Conservation (phyloP, 2,113 vertebrate species). For the Aix galericulata region DNA sequence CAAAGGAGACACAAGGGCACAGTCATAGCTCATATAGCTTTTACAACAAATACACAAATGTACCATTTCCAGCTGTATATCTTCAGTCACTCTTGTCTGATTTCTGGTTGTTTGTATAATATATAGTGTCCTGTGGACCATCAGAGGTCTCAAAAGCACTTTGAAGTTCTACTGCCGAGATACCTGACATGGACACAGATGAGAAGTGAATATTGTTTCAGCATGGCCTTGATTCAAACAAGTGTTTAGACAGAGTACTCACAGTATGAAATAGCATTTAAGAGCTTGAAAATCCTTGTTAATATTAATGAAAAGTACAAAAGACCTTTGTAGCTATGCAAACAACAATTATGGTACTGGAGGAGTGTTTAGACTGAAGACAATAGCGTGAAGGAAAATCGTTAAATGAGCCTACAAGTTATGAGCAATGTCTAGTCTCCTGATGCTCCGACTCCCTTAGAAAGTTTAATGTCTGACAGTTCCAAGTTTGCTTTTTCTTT, state of each 20-base stretch:
- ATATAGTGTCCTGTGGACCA: neutral
- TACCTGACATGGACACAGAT: neutral
- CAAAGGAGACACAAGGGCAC: constrained; percentile 40
- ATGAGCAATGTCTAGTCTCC: neutral
- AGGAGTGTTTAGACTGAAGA: neutral
- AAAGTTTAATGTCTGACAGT: neutral
- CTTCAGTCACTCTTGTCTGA: neutral
- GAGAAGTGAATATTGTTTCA: neutral
- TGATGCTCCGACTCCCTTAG: neutral
- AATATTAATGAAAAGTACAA: neutral
- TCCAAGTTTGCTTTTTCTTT: neutral
- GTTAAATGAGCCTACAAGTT: neutral
- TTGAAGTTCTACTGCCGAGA: neutral
- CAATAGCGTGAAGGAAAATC: neutral
- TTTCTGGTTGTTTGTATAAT: constrained; percentile 16
- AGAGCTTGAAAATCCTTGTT: neutral
- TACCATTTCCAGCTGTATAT: neutral
- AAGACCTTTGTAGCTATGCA: neutral
- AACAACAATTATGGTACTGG: neutral
- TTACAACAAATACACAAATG: constrained; percentile 48
- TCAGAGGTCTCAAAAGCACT: neutral
- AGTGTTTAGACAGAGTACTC: neutral
- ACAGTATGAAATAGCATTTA: neutral
- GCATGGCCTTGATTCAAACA: neutral
- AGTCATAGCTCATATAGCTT: constrained; percentile 34